Percentiles rank a stretch among this genome's conserved stretches.
Conservation (phyloP, 2,888 invertebrate species). For the Lissonota sp. region DNA sequence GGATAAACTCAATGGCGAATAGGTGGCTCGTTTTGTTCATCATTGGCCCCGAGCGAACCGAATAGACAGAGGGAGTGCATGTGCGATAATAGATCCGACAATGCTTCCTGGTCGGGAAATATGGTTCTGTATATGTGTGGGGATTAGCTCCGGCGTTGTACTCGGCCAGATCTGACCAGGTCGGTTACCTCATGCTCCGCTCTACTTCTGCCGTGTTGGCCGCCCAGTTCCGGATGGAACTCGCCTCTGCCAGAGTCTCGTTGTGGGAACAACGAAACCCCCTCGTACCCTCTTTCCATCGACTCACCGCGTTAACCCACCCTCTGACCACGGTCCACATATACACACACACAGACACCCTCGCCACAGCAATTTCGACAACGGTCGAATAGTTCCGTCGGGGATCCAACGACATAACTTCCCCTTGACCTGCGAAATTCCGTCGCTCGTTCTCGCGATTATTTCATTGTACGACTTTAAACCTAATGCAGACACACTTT, state of each 20-base stretch:
- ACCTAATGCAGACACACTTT: too few species aligned
- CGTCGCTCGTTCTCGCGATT: constrained; percentile 62
- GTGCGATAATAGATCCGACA: constrained; percentile 67
- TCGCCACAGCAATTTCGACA: constrained; percentile 68
- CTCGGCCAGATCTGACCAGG: constrained; percentile 50
- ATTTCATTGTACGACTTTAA: constrained; percentile 49
- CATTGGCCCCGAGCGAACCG: constrained; percentile 59
- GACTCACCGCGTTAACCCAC: constrained; percentile 31
- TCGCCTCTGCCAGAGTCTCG: constrained; percentile 52
- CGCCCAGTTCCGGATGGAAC: constrained; percentile 59
- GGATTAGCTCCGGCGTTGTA: constrained; percentile 65
- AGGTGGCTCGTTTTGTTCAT: constrained; percentile 24
- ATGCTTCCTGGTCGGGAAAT: constrained; percentile 61
- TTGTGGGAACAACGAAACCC: constrained; percentile 52
- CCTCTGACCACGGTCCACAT: constrained; percentile 14
- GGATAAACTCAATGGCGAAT: too few species aligned
- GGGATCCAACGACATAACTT: constrained; percentile 50
- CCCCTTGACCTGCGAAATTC: constrained; percentile 69
- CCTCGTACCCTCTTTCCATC: constrained; percentile 41
- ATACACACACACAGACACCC: constrained; percentile 8
- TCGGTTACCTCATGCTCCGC: constrained; percentile 23
- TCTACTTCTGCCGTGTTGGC: constrained; percentile 26
- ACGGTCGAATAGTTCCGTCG: constrained; percentile 66
- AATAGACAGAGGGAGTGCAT: constrained; percentile 63
- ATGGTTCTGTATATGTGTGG: constrained; percentile 52